Evolutionary conservation across 2,888 invertebrate species (phyloP), one percentile per base, ranked within the genome.

Genomic region (Uloborus plumipes): DNA sequence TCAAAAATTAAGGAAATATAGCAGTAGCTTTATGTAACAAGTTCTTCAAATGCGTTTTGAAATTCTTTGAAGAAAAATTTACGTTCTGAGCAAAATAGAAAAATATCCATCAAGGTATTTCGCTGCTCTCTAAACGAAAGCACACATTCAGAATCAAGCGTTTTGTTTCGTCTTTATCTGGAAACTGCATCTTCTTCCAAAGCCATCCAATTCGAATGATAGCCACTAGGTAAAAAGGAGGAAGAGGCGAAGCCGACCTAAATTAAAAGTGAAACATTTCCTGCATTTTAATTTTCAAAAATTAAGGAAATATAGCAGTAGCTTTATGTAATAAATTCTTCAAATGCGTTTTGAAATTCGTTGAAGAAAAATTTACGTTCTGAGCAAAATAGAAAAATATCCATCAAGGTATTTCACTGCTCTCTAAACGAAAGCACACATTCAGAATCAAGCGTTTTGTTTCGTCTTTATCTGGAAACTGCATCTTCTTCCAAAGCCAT

Each of bases 181-280:
- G 11, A 50, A 49, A 39, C n/a, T 20, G 15, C 22, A 51, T 50
- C 39, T 16, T 11, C 53, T 18, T 49, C 9, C n/a, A 65, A 64
- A 64, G 15, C 65, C 71, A 77, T 64, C 65, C 78, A 67, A 72
- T 72, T 72, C 72, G 49, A 50, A 51, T 18, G 53, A 69, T 76
- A 61, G 75, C 62, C 6, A 18, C n/a, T 59, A 31, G 20, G 18
- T 49, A 31, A 59, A 53, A 66, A 6, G 78, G 59, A 59, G 16
- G 18, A 58, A 49, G 15, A 18, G 61, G 39, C 39, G 39, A 39
- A 39, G 39, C 39, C 64, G 49, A 47, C n/a, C 15, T 20, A 31
- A 67, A 51, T 79, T 66, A 79, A 79, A 79, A 59, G 66, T 51
- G 47, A 72, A 79, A 79, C 61, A 66, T 39, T 79, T 71, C 55